Evolutionary conservation across 2,113 vertebrate genomes (phyloP).

Genomic region (Proteles cristata): DNA sequence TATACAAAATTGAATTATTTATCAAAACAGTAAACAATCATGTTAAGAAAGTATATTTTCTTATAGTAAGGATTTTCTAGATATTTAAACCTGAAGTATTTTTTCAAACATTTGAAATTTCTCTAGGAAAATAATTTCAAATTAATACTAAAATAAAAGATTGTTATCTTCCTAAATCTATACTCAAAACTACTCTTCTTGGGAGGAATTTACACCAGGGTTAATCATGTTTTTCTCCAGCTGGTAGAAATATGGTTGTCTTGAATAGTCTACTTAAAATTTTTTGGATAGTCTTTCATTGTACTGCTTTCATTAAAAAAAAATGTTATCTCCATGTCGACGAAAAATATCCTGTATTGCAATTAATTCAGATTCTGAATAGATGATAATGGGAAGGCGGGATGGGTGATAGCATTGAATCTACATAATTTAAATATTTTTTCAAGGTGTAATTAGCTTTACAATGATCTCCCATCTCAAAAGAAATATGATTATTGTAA

Average conservation of each 20-base stretch:
- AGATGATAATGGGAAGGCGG: neutral
- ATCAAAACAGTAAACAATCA: neutral
- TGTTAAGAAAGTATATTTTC: neutral
- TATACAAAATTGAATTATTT: neutral
- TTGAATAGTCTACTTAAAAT: neutral
- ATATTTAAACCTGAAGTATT: neutral
- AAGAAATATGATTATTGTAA: neutral
- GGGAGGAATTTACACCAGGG: neutral
- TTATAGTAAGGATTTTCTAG: neutral
- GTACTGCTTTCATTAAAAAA: slow-evolving; percentile 6
- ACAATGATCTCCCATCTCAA: slow-evolving; percentile 24
- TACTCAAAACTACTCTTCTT: neutral
- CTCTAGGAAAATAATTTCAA: slow-evolving; percentile 12
- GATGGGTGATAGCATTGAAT: neutral
- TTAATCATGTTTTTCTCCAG: neutral
- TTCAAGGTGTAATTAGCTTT: neutral
- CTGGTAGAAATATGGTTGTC: neutral
- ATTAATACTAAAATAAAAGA: neutral
- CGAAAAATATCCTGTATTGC: neutral
- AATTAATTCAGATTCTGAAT: neutral
- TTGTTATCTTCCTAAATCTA: neutral
- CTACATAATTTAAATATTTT: neutral
- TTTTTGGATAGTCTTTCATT: neutral
- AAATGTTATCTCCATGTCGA: neutral
- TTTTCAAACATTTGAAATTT: slow-evolving; percentile 46